A percentile compares a stretch with the other conserved stretches of the same genome.
Evolutionary conservation across 2,797 vertebrate species (phyloP).

Genomic region (Gobionotothen gibberifrons): DNA sequence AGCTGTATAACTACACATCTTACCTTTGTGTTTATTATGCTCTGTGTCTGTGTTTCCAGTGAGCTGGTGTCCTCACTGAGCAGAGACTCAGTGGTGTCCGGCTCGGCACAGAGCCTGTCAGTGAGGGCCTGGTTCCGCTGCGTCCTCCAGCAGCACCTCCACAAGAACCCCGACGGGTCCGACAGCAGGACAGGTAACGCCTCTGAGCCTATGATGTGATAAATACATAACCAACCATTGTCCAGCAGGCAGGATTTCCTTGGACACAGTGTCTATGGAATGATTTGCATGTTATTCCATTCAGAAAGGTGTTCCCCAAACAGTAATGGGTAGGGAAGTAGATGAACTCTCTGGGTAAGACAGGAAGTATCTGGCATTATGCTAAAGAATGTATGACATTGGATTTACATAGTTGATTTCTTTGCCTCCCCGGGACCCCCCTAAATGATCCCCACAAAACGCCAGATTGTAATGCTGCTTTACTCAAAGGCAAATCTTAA

Average conservation of each 20-base stretch:
- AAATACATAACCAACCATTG: background rate
- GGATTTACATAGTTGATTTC: background rate
- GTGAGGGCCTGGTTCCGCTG: slow-evolving; percentile 95
- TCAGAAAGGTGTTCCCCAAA: background rate
- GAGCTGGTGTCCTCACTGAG: slow-evolving; percentile 85
- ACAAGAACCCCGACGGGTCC: slow-evolving; percentile 83
- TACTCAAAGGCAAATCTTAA: background rate
- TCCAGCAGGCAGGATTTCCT: background rate
- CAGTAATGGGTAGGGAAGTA: background rate
- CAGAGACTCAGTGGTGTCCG: slow-evolving; percentile 57
- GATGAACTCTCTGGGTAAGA: background rate
- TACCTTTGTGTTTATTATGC: too few relatives aligned
- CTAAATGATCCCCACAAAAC: too few relatives aligned
- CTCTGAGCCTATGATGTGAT: background rate
- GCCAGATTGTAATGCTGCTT: background rate
- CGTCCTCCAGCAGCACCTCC: slow-evolving; percentile 92
- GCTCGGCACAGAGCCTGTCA: slow-evolving; percentile 88
- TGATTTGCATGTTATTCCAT: background rate
- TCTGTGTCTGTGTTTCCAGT: slow-evolving; percentile 74
- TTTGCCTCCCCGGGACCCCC: background rate
- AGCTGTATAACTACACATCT: too few relatives aligned
- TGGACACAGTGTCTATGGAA: background rate
- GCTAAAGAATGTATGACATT: background rate
- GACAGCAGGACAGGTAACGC: slow-evolving; percentile 79
- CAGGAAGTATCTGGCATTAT: background rate